These are phyloP conservation scores for Erpobdella octoculata DNA, from an alignment of 2,888 invertebrate genomes.

Conservation along the genomic window DNA sequence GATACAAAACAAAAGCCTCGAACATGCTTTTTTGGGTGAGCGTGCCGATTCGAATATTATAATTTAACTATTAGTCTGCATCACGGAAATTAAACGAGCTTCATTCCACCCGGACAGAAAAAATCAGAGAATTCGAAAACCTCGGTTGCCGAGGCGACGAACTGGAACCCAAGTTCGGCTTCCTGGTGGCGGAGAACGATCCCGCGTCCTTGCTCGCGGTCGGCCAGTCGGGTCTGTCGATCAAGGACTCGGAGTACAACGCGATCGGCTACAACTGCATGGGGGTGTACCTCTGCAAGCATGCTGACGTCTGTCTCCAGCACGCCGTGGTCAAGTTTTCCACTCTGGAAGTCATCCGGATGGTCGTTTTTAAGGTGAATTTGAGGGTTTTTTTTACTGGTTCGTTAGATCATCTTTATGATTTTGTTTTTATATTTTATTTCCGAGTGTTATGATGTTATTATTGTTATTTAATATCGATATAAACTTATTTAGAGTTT, in stretches of 20 bases:
- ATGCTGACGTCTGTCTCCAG: conserved; percentile 37
- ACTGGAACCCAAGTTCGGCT: conserved; percentile 35
- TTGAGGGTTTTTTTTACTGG: neutral
- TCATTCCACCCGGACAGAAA: too few species aligned
- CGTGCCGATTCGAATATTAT: too few species aligned
- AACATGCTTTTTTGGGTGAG: conserved; percentile 33
- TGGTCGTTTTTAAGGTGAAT: conserved; percentile 38
- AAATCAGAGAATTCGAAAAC: conserved; percentile 35
- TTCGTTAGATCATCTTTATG: too few species aligned
- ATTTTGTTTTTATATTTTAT: too few species aligned
- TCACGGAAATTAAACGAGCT: too few species aligned
- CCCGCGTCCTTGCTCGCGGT: conserved; percentile 29
- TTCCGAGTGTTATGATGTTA: neutral
- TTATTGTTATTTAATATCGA: neutral
- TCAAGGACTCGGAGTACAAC: conserved; percentile 37
- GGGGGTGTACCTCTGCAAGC: conserved; percentile 38
- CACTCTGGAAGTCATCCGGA: conserved; percentile 30
- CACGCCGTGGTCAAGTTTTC: conserved; percentile 37
- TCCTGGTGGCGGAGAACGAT: conserved; percentile 37
- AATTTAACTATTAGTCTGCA: too few species aligned
- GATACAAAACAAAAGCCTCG: conserved; percentile 31
- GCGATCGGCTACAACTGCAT: conserved; percentile 38
- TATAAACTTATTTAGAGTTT: neutral
- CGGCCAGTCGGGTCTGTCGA: conserved; percentile 30
- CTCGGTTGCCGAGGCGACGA: conserved; percentile 34